Conservation (phyloP, 2,888 invertebrate genomes). For the Epirrhoe tristata region DNA sequence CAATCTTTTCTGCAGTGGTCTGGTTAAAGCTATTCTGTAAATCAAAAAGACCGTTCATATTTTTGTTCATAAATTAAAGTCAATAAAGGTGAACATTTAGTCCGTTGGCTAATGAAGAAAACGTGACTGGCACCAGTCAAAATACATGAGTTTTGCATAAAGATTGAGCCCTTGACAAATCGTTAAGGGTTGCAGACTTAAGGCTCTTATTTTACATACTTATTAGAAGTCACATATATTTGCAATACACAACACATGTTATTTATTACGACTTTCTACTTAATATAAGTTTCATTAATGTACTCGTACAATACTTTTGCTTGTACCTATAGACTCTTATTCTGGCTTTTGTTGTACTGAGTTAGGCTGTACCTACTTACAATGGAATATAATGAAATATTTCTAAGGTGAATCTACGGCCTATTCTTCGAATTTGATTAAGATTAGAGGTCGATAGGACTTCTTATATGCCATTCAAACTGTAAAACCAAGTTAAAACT, state of each 20-base stretch:
- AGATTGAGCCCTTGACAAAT: constrained; percentile 19
- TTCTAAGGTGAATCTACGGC: background rate
- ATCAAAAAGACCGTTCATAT: constrained; percentile 6
- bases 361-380: background rate
- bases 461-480: too few relatives aligned
- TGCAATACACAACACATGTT: too few relatives aligned
- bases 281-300: too few relatives aligned
- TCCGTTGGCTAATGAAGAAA: constrained; percentile 27
- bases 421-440: background rate
- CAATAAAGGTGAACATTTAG: constrained; percentile 26
- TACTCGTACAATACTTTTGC: too few relatives aligned
- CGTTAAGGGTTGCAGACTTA: constrained; percentile 41
- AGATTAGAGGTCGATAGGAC: too few relatives aligned
- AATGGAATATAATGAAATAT: background rate
- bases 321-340: too few relatives aligned
- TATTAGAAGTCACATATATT: background rate
- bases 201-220: background rate
- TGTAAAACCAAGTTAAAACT: too few relatives aligned
- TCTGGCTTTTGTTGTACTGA: too few relatives aligned
- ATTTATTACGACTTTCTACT: too few relatives aligned
- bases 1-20: too few relatives aligned
- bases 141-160: constrained; percentile 41
- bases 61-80: constrained; percentile 13
- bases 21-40: background rate
- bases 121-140: constrained; percentile 44